A percentile compares a stretch with the other conserved stretches of the same genome.
phyloP scores from a whole-genome alignment of 2,113 vertebrate species.

The Regulus satrapa region DNA sequence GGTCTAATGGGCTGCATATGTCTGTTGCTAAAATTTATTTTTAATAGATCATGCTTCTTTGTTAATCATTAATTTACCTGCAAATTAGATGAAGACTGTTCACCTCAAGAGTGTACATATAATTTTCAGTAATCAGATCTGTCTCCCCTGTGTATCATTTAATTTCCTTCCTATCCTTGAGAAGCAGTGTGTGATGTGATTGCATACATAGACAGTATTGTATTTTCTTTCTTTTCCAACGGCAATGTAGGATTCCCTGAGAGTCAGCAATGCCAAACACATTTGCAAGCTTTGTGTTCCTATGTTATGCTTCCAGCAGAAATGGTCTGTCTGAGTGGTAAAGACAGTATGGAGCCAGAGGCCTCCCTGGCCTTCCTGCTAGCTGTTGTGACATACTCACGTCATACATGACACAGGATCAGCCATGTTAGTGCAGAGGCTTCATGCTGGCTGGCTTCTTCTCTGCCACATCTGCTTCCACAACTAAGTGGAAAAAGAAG shows the following conservation, averaged over 20 bases:
- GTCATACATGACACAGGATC: accelerated
- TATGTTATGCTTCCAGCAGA: neutral
- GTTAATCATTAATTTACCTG: conserved; percentile 42
- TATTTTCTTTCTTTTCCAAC: neutral
- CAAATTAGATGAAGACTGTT: conserved; percentile 17
- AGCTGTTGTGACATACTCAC: neutral
- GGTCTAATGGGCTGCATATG: neutral
- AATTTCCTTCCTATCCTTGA: conserved; percentile 48
- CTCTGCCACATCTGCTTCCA: neutral
- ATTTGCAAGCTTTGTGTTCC: neutral
- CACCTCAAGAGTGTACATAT: neutral
- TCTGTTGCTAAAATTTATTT: neutral
- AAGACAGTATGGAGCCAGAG: neutral
- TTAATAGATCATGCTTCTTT: neutral
- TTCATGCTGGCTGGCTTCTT: accelerated
- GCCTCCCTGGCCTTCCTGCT: neutral
- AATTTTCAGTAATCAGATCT: conserved; percentile 55
- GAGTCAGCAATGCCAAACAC: neutral
- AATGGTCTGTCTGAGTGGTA: neutral
- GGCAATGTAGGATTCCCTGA: neutral
- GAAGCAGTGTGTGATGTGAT: conserved; percentile 5
- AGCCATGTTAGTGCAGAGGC: neutral
- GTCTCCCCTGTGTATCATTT: conserved; percentile 59
- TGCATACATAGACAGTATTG: neutral
- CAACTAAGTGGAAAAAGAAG: neutral